Evolutionary conservation across 1,140 invertebrate genomes (phyloP).

Genomic region (Calephelis nemesis): DNA sequence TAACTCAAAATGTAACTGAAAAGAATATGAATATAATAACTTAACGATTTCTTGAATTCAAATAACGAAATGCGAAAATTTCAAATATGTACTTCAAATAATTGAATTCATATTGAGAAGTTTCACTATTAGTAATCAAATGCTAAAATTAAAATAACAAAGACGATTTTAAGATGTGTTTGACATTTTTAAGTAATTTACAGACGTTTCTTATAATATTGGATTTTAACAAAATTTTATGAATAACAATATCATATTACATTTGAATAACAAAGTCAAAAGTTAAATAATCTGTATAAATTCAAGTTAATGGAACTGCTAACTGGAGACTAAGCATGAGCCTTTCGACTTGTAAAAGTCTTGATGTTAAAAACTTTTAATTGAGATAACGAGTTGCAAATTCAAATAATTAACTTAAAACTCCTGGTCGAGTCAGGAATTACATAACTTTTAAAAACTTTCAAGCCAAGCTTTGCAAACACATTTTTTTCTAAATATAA

Average conservation of each 20-base stretch:
- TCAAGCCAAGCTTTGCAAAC: background rate
- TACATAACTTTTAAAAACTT: conserved; percentile 13
- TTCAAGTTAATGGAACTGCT: conserved; percentile 1
- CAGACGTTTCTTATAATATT: too few species aligned
- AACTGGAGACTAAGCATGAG: conserved; percentile 7
- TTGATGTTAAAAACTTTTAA: conserved; percentile 8
- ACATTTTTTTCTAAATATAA: background rate
- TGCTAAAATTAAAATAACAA: too few species aligned
- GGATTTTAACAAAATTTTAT: too few species aligned
- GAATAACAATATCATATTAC: background rate
- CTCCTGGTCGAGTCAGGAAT: conserved; percentile 10
- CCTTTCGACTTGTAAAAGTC: conserved; percentile 8
- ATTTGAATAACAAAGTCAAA: conserved; percentile 1
- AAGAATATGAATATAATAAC: too few species aligned
- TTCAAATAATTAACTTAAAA: conserved; percentile 16
- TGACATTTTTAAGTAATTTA: too few species aligned
- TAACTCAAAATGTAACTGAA: too few species aligned
- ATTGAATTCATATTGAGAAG: too few species aligned
- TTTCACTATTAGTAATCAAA: too few species aligned
- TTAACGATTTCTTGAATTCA: too few species aligned
- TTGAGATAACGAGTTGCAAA: conserved; percentile 13
- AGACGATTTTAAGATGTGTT: too few species aligned
- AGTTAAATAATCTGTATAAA: conserved; percentile 7
- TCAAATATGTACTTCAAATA: too few species aligned
- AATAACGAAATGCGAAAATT: too few species aligned